phyloP scores from a whole-genome alignment of 1,140 invertebrate genomes.

The Ceratosolen fusciceps region DNA sequence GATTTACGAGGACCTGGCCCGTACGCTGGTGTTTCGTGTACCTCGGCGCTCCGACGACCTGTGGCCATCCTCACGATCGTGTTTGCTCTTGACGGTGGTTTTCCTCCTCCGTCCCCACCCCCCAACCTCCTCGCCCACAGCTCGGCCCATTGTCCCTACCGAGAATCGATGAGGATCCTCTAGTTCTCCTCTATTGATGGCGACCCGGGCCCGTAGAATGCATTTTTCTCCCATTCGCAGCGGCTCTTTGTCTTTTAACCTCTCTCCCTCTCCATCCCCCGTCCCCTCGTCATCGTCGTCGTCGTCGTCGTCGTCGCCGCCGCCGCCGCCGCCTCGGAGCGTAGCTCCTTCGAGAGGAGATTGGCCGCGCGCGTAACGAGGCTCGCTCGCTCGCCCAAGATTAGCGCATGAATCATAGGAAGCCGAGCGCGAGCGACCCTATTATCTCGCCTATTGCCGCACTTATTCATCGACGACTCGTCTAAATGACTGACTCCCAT shows the following conservation, averaged over 20 bases:
- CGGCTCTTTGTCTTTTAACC: too few species aligned
- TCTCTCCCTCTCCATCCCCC: too few species aligned
- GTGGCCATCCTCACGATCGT: background rate
- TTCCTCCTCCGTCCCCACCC: too few species aligned
- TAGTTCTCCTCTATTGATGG: background rate
- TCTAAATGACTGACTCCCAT: background rate
- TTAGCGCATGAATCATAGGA: background rate
- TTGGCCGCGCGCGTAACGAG: background rate
- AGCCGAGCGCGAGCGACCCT: background rate
- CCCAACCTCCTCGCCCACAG: too few species aligned
- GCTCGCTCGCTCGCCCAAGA: background rate
- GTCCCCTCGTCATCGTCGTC: too few species aligned
- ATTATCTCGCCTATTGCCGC: background rate
- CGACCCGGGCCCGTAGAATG: background rate
- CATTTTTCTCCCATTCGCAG: background rate
- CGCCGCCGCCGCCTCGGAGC: too few species aligned
- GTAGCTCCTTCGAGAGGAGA: too few species aligned
- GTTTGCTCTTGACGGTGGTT: background rate
- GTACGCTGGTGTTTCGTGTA: slow-evolving; percentile 44
- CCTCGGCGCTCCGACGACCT: background rate
- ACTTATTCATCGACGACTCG: background rate
- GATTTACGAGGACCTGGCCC: slow-evolving; percentile 32
- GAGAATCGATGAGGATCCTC: background rate
- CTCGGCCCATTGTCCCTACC: background rate
- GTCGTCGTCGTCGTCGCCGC: too few species aligned